Base-by-base conservation (phyloP, 2,888 invertebrate genomes). In the Gortyna flavago region DNA sequence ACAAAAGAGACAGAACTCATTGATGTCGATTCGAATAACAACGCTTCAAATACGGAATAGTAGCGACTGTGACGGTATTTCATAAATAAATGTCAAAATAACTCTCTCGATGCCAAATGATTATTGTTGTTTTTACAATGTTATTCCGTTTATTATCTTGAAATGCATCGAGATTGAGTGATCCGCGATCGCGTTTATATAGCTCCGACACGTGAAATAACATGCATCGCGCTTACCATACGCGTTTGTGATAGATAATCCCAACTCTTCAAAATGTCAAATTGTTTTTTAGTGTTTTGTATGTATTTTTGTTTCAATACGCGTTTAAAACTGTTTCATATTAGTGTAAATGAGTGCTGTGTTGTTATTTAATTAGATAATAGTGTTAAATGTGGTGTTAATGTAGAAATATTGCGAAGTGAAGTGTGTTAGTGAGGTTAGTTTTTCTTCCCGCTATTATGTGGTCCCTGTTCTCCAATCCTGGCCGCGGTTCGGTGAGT, bases 41-140 rank as follows among this genome's bases (percentile, higher is more conserved):
- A 83, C 66, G 77, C 83, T 84, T 48, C 25, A 79, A 65, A 79
- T 79, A 62, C 48, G 38, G 75, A 81, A 81, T 83, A 81, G 82
- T 48, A 68, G 61, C 32, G 48, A 72, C 77, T 86, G 84, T 85
- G 86, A 88, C 84, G 86, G 88, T 82, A 84, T 83, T 89, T 89
- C 89, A 75, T 89, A 89, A 77, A 85, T 89, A 91, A 89, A 91
- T 89, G 93, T 93, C 93, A 93, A 93, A 93, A 92, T 95, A 95
- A 93, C 95, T 96, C 95, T 95, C 96, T 96, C 93, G 95, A 95
- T 95, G 96, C 95, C 90, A 95, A 95, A 93, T 93, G 91, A 92
- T 89, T 89, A 91, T 90, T 92, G 93, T 94, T 95, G 95, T 94
- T 94, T 95, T 93, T 93, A 90, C 80, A 89, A 89, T 89, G 87